Conservation (phyloP, 1,140 invertebrate genomes). For the Ditylenchus dipsaci region DNA sequence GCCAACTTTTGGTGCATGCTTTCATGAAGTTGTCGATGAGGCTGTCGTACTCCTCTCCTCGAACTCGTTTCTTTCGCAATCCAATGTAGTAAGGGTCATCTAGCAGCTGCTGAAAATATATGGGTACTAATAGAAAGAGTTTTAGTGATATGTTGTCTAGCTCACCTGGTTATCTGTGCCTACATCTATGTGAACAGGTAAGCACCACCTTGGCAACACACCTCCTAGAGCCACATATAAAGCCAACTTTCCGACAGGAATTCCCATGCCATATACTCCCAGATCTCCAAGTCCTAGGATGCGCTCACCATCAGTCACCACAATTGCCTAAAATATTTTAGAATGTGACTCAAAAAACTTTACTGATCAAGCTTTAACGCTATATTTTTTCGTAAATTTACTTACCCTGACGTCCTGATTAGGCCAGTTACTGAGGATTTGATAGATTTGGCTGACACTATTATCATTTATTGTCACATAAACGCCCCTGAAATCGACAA, state of each 20-base stretch:
- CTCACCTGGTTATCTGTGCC: conserved; percentile 77
- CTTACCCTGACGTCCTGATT: conserved; percentile 73
- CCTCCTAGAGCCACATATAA: conserved; percentile 86
- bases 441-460: conserved; percentile 67
- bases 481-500: conserved; percentile 65
- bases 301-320: conserved; percentile 88
- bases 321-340: conserved; percentile 70
- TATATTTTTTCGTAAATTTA: too few relatives aligned
- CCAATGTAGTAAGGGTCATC: conserved; percentile 94
- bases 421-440: conserved; percentile 72
- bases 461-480: conserved; percentile 94
- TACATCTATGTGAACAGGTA: conserved; percentile 85
- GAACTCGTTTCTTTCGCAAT: conserved; percentile 75
- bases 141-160: too few relatives aligned
- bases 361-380: too few relatives aligned
- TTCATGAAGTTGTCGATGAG: conserved; percentile 97
- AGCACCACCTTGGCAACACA: conserved; percentile 83
- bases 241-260: conserved; percentile 86
- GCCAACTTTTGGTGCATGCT: conserved; percentile 66
- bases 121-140: too few relatives aligned
- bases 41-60: conserved; percentile 82
- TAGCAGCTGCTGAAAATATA: conserved; percentile 67
- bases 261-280: conserved; percentile 89
- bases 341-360: too few relatives aligned
- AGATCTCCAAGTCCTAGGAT: conserved; percentile 88